A percentile compares a stretch with the other conserved stretches of the same genome.
phyloP scores from a whole-genome alignment of 2,888 invertebrate genomes.

The Ecliptopera silaceata region DNA sequence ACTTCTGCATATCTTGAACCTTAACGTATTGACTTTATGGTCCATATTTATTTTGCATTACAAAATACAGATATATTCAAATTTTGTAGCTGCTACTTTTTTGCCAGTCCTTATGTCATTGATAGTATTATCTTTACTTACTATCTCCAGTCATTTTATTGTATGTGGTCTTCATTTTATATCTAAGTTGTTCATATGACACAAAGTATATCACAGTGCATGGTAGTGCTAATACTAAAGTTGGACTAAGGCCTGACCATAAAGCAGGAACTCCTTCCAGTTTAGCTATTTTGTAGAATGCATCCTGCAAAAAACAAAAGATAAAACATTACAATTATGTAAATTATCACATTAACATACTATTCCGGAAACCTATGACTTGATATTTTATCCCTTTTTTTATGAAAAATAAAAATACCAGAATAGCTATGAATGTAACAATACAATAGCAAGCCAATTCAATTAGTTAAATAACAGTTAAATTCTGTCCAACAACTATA shows the following conservation, averaged over 20 bases:
- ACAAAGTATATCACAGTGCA: slow-evolving; percentile 99
- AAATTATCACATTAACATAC: neutral
- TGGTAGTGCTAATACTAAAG: slow-evolving; percentile 96
- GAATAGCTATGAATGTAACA: too few species aligned
- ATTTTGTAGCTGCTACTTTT: neutral
- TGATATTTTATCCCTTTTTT: too few species aligned
- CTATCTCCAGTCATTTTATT: slow-evolving; percentile 63
- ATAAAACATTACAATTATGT: neutral
- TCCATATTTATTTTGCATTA: slow-evolving; percentile 1
- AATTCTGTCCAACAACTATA: too few species aligned
- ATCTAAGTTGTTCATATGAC: slow-evolving; percentile 94
- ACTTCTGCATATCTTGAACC: neutral
- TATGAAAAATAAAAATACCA: too few species aligned
- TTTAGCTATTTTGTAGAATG: slow-evolving; percentile 95
- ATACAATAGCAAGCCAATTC: too few species aligned
- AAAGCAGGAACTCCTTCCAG: slow-evolving; percentile 94
- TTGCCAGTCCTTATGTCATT: neutral
- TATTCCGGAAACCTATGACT: neutral
- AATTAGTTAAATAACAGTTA: too few species aligned
- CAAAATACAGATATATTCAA: neutral
- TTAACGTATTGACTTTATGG: neutral
- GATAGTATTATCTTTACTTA: slow-evolving; percentile 45
- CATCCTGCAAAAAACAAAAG: slow-evolving; percentile 88
- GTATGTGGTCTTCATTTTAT: slow-evolving; percentile 83
- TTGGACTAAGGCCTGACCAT: slow-evolving; percentile 99